Conservation (phyloP, 35 echinoderm and acorn worm species). For the Diadema setosum region DNA sequence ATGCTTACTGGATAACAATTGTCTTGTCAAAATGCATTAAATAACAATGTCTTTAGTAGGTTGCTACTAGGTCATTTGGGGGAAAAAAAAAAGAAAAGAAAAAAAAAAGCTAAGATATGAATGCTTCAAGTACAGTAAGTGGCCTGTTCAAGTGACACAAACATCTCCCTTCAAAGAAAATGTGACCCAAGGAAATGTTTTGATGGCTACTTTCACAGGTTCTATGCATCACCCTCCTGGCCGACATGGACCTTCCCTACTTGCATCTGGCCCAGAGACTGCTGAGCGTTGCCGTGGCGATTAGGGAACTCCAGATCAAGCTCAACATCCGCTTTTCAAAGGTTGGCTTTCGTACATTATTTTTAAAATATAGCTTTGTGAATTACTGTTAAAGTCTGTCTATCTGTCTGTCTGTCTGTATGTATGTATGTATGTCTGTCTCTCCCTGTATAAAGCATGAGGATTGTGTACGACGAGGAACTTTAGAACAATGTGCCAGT, state of each 20-base stretch:
- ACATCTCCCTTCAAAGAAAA: too few relatives aligned
- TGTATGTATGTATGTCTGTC: background rate
- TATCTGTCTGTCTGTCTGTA: background rate
- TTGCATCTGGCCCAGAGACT: constrained; percentile 37
- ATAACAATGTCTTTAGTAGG: too few relatives aligned
- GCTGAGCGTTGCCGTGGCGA: constrained; percentile 44
- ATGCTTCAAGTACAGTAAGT: too few relatives aligned
- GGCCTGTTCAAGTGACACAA: too few relatives aligned
- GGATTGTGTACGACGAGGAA: too few relatives aligned
- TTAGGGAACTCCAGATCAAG: constrained; percentile 22
- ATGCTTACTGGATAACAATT: too few relatives aligned
- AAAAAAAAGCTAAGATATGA: too few relatives aligned
- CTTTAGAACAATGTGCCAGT: too few relatives aligned
- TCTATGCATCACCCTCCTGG: constrained; percentile 16
- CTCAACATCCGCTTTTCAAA: background rate
- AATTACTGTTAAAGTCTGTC: background rate
- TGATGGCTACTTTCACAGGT: constrained; percentile 23
- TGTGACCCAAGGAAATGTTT: too few relatives aligned
- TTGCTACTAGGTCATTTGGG: too few relatives aligned
- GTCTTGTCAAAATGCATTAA: too few relatives aligned
- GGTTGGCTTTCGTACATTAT: background rate
- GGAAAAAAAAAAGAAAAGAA: too few relatives aligned
- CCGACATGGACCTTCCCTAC: constrained; percentile 22
- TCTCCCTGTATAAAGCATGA: background rate
- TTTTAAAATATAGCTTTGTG: background rate